These are phyloP conservation scores for Nasonia giraulti DNA, from an alignment of 1,140 invertebrate genomes.

Conservation along the genomic window DNA sequence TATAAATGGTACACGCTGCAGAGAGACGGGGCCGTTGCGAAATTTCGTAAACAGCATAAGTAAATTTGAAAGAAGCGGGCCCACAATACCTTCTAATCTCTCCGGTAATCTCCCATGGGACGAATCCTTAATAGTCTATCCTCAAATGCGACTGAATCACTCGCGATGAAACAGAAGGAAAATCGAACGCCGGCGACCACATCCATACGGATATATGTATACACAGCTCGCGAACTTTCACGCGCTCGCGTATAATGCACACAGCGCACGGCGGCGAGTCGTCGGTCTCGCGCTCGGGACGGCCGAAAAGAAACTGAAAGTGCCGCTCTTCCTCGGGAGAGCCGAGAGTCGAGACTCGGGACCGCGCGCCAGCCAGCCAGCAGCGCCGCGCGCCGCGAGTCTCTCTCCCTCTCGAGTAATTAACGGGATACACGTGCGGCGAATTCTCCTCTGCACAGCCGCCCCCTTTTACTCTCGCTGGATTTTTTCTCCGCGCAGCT, in stretches of 20 bases:
- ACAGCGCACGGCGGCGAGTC: conserved; percentile 34
- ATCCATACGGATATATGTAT: neutral
- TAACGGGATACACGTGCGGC: conserved; percentile 1
- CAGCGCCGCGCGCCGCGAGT: neutral
- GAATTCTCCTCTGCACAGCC: neutral
- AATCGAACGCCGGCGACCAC: neutral
- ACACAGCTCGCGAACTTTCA: conserved; percentile 57
- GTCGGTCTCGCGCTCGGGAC: conserved; percentile 59
- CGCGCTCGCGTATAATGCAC: conserved; percentile 27
- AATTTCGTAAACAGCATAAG: conserved; percentile 35
- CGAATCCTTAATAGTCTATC: too few relatives aligned
- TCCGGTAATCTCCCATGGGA: too few relatives aligned
- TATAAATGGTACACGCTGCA: conserved; percentile 38
- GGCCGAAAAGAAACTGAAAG: conserved; percentile 69
- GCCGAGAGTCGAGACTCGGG: too few relatives aligned
- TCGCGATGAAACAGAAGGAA: neutral
- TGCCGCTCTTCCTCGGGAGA: conserved; percentile 62
- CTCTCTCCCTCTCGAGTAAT: neutral
- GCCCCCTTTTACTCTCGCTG: neutral
- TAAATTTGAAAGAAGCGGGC: neutral
- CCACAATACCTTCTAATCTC: neutral
- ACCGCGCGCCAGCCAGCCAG: conserved; percentile 5
- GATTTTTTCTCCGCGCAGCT: neutral
- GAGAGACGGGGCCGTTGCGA: conserved; percentile 26
- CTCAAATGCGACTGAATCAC: neutral